Evolutionary conservation across 2,113 vertebrate species (phyloP), one percentile per base, ranked within the genome.

Genomic region (Neotoma lepida): DNA sequence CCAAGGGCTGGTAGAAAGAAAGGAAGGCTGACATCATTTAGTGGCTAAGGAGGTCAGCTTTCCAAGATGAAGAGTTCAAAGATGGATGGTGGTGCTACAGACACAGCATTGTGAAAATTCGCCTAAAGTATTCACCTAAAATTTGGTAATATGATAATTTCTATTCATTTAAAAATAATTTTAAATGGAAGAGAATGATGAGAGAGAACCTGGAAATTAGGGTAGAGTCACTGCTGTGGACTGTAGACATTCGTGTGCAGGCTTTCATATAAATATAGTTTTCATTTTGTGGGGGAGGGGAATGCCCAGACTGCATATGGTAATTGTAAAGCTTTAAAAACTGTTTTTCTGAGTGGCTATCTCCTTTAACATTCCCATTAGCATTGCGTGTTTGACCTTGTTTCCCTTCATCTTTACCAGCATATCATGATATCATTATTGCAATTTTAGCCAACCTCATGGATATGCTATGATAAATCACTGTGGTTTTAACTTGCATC

Each of bases 221-320:
- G 5, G 2, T 33, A 26, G 17, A 61, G 1, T 2, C 71, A 9
- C n/a, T 66, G n/a, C 10, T 30, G 4, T 71, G 73, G n/a, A 63
- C 24, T 35, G 6, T 58, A 80, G 41, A 68, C 14, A 41, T 73
- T 76, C 13, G 9, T 80, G 5, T 86, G 28, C 49, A 58, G 3
- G 30, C 58, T 91, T 86, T 94, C 76, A 24, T 81, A 71, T 88
- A 15, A 92, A 80, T 92, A 56, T 90, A 63, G 58, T 86, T 81
- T 95, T 26, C 92, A 80, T 90, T 56, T 94, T 94, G 63, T 88
- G 71, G 22, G 1, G 78, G 78, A 71, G 63, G 88, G 82, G 78
- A 77, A 58, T 76, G 17, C 35, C 51, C 51, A 81, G 73, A 24
- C 77, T 96, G 46, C 71, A 87, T 76, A 61, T 44, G 51, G 78